Evolutionary conservation across 2,888 invertebrate genomes (phyloP).

Genomic region (Alentia gelatinosa): DNA sequence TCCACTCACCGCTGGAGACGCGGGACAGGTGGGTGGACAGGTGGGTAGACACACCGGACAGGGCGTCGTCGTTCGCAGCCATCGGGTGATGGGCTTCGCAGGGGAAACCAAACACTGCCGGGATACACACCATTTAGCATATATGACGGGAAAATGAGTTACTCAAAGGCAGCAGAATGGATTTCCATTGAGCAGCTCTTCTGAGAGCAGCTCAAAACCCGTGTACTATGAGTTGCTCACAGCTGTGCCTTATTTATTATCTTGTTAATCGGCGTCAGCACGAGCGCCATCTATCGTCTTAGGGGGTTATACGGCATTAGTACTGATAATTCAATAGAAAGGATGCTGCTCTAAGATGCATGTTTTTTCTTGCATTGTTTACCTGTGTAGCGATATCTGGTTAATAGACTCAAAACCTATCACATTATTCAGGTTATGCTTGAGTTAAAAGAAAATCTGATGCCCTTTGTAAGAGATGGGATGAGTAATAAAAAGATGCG

Average conservation of each 20-base stretch:
- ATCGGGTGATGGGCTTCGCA: too few relatives aligned
- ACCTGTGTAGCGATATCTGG: too few relatives aligned
- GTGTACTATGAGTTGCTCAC: background rate
- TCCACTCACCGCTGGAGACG: background rate
- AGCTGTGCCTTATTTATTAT: background rate
- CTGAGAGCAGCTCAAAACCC: background rate
- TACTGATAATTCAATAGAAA: background rate
- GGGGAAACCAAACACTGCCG: background rate
- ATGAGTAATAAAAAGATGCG: background rate
- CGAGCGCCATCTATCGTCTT: background rate
- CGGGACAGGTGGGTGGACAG: background rate
- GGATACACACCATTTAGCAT: background rate
- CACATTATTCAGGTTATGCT: too few relatives aligned
- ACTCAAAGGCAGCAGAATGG: too few relatives aligned
- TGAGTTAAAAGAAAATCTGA: too few relatives aligned
- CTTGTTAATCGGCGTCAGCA: background rate
- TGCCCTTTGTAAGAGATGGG: too few relatives aligned
- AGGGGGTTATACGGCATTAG: background rate
- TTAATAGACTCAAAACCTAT: too few relatives aligned
- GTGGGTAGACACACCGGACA: background rate
- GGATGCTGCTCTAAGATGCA: too few relatives aligned
- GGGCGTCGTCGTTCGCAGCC: background rate
- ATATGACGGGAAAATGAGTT: too few relatives aligned
- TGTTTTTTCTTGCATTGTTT: too few relatives aligned
- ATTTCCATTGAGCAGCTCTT: too few relatives aligned